Percentiles rank a stretch among this genome's conserved stretches.
phyloP scores from a whole-genome alignment of 2,797 vertebrate genomes.

The Fistularia tabacaria region DNA sequence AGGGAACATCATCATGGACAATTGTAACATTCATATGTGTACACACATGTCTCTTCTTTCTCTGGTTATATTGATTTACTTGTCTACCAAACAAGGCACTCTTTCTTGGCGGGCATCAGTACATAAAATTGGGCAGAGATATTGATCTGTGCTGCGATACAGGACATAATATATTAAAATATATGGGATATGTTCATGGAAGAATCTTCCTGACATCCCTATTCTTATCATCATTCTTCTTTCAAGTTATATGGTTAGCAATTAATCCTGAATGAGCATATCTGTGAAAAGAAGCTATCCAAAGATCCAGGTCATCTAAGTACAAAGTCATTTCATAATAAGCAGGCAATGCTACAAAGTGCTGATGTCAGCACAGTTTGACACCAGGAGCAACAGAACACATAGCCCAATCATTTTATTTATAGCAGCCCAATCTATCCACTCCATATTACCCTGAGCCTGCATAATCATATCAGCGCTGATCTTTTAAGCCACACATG shows the following conservation, averaged over 20 bases:
- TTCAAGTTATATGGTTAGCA: too few relatives aligned
- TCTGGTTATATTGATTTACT: constrained; percentile 41
- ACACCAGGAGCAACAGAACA: constrained; percentile 11
- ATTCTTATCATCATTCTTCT: too few relatives aligned
- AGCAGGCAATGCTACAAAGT: constrained; percentile 20
- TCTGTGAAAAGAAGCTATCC: constrained; percentile 3
- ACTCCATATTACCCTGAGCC: constrained; percentile 31
- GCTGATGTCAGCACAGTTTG: constrained; percentile 42
- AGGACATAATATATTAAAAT: constrained; percentile 20
- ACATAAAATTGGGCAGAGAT: constrained; percentile 23
- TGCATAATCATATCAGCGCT: constrained; percentile 60
- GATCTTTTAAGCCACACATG: constrained; percentile 58
- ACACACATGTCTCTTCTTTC: constrained; percentile 7
- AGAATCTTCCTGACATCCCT: neutral
- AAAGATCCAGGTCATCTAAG: constrained; percentile 34
- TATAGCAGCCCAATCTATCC: constrained; percentile 45
- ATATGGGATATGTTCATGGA: neutral
- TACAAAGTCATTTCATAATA: constrained; percentile 37
- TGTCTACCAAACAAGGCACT: constrained; percentile 40
- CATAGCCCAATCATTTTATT: constrained; percentile 18
- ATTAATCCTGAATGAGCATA: neutral
- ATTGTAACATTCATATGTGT: constrained; percentile 20
- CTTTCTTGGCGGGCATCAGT: constrained; percentile 31
- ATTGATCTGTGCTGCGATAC: constrained; percentile 31
- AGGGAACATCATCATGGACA: constrained; percentile 7